phyloP scores from a whole-genome alignment of 2,113 vertebrate genomes.

The Beaufortia kweichowensis region DNA sequence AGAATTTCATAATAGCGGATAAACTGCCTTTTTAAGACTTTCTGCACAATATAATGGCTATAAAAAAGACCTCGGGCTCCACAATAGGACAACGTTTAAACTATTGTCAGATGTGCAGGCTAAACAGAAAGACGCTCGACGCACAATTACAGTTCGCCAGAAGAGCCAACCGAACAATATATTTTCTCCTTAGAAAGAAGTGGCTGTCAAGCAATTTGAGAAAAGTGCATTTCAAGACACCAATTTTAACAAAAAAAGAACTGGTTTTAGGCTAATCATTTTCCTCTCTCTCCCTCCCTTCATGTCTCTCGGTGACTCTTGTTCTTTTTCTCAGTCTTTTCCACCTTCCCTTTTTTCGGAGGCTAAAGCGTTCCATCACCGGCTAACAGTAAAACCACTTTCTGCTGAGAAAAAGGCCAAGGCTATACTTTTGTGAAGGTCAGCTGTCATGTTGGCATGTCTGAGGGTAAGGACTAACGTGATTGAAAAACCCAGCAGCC shows the following conservation, averaged over 20 bases:
- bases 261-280: slow-evolving; percentile 59
- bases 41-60: slow-evolving; percentile 30
- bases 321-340: slow-evolving; percentile 19
- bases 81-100: slow-evolving; percentile 7
- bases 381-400: slow-evolving; percentile 62
- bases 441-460: slow-evolving; percentile 63
- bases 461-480: slow-evolving; percentile 34
- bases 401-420: slow-evolving; percentile 34
- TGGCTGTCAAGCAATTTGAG: slow-evolving; percentile 59
- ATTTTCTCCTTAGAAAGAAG: slow-evolving; percentile 47
- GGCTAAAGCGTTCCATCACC: slow-evolving; percentile 72
- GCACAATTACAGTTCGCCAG: slow-evolving; percentile 22
- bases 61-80: slow-evolving; percentile 30
- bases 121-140: slow-evolving; percentile 24
- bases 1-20: too few species aligned
- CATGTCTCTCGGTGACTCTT: slow-evolving; percentile 56
- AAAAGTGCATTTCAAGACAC: slow-evolving; percentile 59
- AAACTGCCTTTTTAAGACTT: not conserved
- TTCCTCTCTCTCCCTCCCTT: slow-evolving; percentile 61
- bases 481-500: slow-evolving; percentile 28
- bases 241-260: slow-evolving; percentile 58
- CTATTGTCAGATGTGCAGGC: slow-evolving; percentile 17
- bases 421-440: slow-evolving; percentile 65
- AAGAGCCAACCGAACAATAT: slow-evolving; percentile 22
- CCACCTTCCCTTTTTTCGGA: slow-evolving; percentile 55